A percentile compares a stretch with the other conserved stretches of the same genome.
Evolutionary conservation across 1,140 invertebrate species (phyloP).

Genomic region (Holotrichia oblita): DNA sequence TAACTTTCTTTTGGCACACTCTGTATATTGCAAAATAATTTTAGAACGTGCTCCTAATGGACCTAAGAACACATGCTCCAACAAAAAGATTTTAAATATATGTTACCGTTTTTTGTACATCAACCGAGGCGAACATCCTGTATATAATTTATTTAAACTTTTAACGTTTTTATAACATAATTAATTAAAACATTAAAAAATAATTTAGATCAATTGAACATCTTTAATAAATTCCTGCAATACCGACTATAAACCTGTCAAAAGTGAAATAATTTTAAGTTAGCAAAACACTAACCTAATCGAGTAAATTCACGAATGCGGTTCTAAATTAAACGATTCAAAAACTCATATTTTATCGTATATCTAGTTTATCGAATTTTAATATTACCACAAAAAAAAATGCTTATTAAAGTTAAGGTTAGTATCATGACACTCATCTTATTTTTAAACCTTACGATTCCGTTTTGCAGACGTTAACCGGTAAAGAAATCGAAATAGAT

Average conservation of each 20-base stretch:
- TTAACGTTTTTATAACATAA: too few species aligned
- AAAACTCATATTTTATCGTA: conserved; percentile 2
- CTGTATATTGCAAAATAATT: too few species aligned
- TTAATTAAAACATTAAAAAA: too few species aligned
- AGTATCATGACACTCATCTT: conserved; percentile 46
- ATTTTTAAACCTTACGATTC: conserved; percentile 40
- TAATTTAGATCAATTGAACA: too few species aligned
- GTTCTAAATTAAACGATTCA: not conserved
- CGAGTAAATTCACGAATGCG: not conserved
- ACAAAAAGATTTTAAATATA: too few species aligned
- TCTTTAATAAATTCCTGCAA: too few species aligned
- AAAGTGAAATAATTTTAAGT: not conserved
- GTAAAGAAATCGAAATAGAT: conserved; percentile 98
- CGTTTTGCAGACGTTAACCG: conserved; percentile 79
- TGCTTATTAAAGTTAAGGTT: conserved; percentile 89
- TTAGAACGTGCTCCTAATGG: too few species aligned
- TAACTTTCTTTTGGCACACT: too few species aligned
- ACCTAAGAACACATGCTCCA: too few species aligned
- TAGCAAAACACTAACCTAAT: conserved; percentile 15
- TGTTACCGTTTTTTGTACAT: too few species aligned
- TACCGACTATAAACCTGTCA: not conserved
- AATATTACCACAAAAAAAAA: conserved; percentile 62
- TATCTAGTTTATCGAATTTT: not conserved
- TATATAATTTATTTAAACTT: too few species aligned
- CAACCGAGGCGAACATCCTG: too few species aligned